Conservation (phyloP, 2,113 vertebrate genomes). For the Casuarius casuarius region DNA sequence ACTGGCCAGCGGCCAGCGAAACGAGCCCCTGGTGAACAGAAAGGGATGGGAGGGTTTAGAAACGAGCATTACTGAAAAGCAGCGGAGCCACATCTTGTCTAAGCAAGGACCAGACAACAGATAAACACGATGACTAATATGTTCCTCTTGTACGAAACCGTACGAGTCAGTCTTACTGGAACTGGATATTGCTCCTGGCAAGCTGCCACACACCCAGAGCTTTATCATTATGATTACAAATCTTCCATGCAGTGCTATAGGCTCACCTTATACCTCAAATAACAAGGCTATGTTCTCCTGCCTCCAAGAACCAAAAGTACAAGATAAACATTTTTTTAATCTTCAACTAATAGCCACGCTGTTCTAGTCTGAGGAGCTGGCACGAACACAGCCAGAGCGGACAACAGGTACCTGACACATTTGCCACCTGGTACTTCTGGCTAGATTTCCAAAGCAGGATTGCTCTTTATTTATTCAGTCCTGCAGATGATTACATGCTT, state of each 20-base stretch:
- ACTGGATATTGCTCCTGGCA: conserved; percentile 56
- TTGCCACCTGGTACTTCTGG: conserved; percentile 49
- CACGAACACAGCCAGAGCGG: neutral
- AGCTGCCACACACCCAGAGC: neutral
- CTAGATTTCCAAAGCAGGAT: neutral
- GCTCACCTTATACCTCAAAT: neutral
- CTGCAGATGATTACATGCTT: neutral
- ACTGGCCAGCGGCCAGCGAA: neutral
- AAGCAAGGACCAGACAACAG: conserved; percentile 45
- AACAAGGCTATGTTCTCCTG: conserved; percentile 3
- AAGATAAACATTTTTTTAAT: conserved; percentile 41
- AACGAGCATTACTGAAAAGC: neutral
- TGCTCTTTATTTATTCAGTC: neutral
- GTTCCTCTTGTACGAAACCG: conserved; percentile 22
- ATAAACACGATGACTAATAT: conserved; percentile 62
- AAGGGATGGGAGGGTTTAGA: neutral
- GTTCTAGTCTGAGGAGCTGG: conserved; percentile 7
- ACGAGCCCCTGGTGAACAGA: neutral
- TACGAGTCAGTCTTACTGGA: conserved; percentile 61
- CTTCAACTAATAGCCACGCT: neutral
- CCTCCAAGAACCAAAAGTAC: conserved; percentile 35
- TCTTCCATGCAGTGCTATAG: neutral
- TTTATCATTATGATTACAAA: conserved; percentile 41
- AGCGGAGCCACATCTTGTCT: neutral
- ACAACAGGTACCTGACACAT: conserved; percentile 36